Conservation (phyloP, 2,888 invertebrate genomes). For the Stenoptilia bipunctidactyla region DNA sequence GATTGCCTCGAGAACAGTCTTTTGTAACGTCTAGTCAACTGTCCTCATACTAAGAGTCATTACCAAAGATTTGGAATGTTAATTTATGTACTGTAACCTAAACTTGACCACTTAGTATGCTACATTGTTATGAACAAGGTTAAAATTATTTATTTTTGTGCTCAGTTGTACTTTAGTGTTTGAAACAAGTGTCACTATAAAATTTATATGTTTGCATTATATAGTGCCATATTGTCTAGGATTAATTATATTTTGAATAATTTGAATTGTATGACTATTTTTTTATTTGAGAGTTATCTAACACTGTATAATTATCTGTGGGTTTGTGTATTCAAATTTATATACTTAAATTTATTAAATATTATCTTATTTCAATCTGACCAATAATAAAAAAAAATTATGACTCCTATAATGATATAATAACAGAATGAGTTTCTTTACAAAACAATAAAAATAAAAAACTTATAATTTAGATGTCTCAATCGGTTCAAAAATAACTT, state of each 20-base stretch:
- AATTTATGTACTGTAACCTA: slow-evolving; percentile 1
- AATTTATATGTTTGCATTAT: slow-evolving; percentile 61
- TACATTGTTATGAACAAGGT: slow-evolving; percentile 5
- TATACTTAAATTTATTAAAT: too few species aligned
- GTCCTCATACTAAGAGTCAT: neutral
- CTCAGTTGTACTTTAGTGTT: slow-evolving; percentile 17
- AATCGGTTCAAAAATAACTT: too few species aligned
- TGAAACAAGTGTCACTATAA: slow-evolving; percentile 49
- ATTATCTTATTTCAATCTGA: too few species aligned
- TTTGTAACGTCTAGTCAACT: too few species aligned
- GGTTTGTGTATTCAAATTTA: too few species aligned
- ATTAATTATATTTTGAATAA: neutral
- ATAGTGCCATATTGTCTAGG: slow-evolving; percentile 48
- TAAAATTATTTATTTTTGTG: slow-evolving; percentile 2
- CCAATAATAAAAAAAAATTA: too few species aligned
- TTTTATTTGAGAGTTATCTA: neutral
- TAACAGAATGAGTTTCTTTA: too few species aligned
- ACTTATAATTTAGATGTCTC: too few species aligned
- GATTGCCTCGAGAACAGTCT: too few species aligned
- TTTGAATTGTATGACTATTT: too few species aligned
- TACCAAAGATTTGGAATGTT: neutral
- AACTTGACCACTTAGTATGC: slow-evolving; percentile 15
- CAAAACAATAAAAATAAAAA: too few species aligned
- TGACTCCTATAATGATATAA: too few species aligned
- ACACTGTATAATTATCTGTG: neutral